Evolutionary conservation across 2,113 vertebrate genomes (phyloP).

Genomic region (Bubo scandiacus): DNA sequence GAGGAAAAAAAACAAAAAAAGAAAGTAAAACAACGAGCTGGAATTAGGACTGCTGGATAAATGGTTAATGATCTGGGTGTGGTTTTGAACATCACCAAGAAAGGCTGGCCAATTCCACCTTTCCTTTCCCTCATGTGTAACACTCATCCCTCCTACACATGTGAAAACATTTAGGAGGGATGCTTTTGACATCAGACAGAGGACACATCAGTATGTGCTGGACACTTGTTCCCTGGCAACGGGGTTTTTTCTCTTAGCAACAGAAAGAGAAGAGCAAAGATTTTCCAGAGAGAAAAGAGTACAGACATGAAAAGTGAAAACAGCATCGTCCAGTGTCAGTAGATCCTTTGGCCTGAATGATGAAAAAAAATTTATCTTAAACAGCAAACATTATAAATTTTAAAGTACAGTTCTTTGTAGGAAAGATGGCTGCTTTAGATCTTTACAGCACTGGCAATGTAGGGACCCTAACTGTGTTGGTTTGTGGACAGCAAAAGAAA

Average conservation of each 20-base stretch:
- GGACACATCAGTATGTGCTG: background rate
- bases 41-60: background rate
- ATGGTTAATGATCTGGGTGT: background rate
- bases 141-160: background rate
- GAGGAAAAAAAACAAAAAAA: too few species aligned
- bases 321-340: background rate
- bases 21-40: background rate
- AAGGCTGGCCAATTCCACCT: background rate
- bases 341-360: background rate
- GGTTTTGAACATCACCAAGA: background rate
- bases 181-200: slow-evolving; percentile 48
- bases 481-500: background rate
- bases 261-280: slow-evolving; percentile 47
- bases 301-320: slow-evolving; percentile 37
- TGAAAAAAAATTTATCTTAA: background rate
- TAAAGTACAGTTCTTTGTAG: background rate
- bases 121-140: background rate
- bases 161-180: slow-evolving; percentile 8
- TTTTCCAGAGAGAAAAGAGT: slow-evolving; percentile 27
- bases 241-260: slow-evolving; percentile 64
- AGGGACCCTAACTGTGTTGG: background rate
- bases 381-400: background rate
- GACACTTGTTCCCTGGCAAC: slow-evolving; percentile 68
- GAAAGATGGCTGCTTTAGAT: background rate
- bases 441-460: background rate